Evolutionary conservation across 2,888 invertebrate genomes (phyloP).

Genomic region (Lasius fuliginosus): DNA sequence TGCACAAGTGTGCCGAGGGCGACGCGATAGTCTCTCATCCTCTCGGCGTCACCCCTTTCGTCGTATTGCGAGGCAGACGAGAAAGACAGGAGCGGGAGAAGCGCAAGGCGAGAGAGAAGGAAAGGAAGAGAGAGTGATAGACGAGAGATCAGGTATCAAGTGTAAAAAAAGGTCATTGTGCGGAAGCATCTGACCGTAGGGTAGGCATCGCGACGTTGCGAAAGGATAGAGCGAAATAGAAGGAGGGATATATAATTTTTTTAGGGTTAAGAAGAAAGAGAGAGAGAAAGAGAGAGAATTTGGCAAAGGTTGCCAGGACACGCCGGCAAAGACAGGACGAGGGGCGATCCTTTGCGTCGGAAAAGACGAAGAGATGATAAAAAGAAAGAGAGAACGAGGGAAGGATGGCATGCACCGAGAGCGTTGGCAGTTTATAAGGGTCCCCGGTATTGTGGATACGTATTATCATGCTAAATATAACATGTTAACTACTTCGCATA

Average conservation of each 20-base stretch:
- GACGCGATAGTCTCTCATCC: slow-evolving; percentile 59
- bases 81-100: slow-evolving; percentile 41
- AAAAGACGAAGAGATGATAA: slow-evolving; percentile 57
- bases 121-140: slow-evolving; percentile 71
- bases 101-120: slow-evolving; percentile 38
- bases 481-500: slow-evolving; percentile 91
- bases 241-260: slow-evolving; percentile 39
- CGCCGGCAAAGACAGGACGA: slow-evolving; percentile 52
- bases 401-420: slow-evolving; percentile 70
- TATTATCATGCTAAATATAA: slow-evolving; percentile 87
- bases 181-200: slow-evolving; percentile 86
- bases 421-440: slow-evolving; percentile 86
- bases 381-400: slow-evolving; percentile 59
- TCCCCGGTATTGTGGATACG: slow-evolving; percentile 84
- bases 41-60: slow-evolving; percentile 47
- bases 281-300: slow-evolving; percentile 40
- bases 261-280: slow-evolving; percentile 19
- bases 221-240: slow-evolving; percentile 54
- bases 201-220: slow-evolving; percentile 76
- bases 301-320: slow-evolving; percentile 64
- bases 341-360: slow-evolving; percentile 37
- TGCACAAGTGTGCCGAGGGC: slow-evolving; percentile 74
- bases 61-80: slow-evolving; percentile 31
- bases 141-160: slow-evolving; percentile 84
- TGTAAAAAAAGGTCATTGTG: slow-evolving; percentile 83